Conservation (phyloP, 2,797 vertebrate genomes). For the Falco concolor region DNA sequence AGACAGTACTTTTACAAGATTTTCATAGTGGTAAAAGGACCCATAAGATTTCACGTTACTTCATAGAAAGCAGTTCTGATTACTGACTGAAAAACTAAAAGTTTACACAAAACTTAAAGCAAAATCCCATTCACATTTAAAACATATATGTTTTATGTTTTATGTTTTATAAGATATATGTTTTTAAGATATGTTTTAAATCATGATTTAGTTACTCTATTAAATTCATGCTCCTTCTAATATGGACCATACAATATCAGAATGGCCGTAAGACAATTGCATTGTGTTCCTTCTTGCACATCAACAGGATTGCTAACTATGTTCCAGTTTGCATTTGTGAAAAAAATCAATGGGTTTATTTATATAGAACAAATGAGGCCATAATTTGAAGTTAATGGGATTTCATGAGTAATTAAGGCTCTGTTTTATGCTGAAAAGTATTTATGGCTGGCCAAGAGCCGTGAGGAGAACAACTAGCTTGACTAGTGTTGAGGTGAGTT, state of each 20-base stretch:
- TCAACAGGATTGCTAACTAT: not conserved
- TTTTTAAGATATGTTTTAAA: no score
- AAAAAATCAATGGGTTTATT: constrained; percentile 16
- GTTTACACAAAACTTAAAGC: not conserved
- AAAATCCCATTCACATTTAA: not conserved
- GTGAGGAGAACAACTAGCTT: not conserved
- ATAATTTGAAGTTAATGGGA: constrained; percentile 13
- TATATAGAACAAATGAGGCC: not conserved
- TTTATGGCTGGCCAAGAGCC: not conserved
- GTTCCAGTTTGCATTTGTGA: not conserved
- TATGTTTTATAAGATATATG: no score
- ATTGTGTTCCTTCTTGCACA: accelerated
- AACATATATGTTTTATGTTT: not conserved
- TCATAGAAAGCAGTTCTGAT: not conserved
- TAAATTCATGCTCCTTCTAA: not conserved
- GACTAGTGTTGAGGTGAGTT: not conserved
- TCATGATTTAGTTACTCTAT: not conserved
- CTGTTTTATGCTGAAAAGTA: not conserved
- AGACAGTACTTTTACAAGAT: not conserved
- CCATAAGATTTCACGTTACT: not conserved
- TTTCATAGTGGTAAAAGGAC: not conserved
- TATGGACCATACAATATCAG: not conserved
- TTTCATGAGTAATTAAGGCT: constrained; percentile 10
- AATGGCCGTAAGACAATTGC: not conserved
- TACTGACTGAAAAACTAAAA: not conserved